phyloP scores from a whole-genome alignment of 2,113 vertebrate genomes.

The Panthera leo region DNA sequence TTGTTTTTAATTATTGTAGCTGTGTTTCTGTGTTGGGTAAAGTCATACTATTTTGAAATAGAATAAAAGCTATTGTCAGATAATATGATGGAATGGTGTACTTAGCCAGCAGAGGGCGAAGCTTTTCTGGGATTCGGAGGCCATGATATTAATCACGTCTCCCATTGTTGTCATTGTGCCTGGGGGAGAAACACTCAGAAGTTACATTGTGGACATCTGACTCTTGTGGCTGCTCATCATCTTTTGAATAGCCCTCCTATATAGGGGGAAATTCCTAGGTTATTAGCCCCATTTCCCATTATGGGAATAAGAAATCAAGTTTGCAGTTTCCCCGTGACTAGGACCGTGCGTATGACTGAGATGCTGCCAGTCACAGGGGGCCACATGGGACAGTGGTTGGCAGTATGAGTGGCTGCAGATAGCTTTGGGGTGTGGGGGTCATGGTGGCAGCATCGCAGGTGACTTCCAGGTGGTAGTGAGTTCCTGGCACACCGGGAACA shows the following conservation, averaged over 20 bases:
- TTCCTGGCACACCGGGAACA: background rate
- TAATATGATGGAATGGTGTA: background rate
- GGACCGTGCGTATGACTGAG: background rate
- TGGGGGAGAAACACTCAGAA: background rate
- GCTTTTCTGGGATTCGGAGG: background rate
- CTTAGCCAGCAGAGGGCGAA: conserved; percentile 79
- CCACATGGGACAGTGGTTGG: accelerated
- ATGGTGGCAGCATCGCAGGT: accelerated
- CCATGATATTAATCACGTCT: accelerated
- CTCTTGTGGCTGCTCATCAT: background rate
- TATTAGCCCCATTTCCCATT: background rate
- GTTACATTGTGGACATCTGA: accelerated
- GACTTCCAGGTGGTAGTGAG: background rate
- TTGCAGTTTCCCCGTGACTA: background rate
- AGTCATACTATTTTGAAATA: background rate
- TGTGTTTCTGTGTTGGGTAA: background rate
- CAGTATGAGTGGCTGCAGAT: background rate
- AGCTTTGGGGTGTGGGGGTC: accelerated
- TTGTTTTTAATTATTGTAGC: background rate
- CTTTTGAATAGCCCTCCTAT: background rate
- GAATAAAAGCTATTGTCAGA: background rate
- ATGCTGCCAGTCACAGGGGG: too few relatives aligned
- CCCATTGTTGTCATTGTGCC: background rate
- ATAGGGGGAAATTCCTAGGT: background rate
- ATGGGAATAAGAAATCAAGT: background rate